phyloP scores from a whole-genome alignment of 2,888 invertebrate genomes.

The Hesperia comma region DNA sequence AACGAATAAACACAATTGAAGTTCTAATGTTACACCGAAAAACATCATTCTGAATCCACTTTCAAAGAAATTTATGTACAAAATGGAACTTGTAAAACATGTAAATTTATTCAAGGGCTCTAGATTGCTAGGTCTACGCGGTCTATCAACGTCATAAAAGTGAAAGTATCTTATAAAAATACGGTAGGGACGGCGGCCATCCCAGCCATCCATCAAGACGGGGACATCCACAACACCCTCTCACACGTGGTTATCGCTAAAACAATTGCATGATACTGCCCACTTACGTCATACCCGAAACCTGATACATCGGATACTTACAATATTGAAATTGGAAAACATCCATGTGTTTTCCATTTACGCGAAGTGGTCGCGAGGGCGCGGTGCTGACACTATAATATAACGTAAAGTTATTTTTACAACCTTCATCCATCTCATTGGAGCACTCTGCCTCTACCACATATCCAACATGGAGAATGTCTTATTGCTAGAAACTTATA shows the following conservation, averaged over 20 bases:
- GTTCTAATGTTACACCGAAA: too few species aligned
- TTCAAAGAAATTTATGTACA: neutral
- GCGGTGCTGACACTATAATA: neutral
- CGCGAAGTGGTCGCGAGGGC: neutral
- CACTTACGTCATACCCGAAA: constrained; percentile 17
- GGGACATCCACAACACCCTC: neutral
- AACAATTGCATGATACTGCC: constrained; percentile 20
- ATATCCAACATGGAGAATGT: too few species aligned
- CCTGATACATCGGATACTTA: constrained; percentile 28
- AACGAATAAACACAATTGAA: too few species aligned
- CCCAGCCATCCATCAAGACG: constrained; percentile 24
- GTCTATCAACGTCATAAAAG: too few species aligned
- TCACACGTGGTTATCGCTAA: constrained; percentile 12
- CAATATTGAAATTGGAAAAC: constrained; percentile 27
- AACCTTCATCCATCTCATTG: too few species aligned
- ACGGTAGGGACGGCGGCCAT: neutral
- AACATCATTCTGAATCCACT: too few species aligned
- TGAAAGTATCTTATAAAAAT: neutral
- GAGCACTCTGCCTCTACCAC: too few species aligned
- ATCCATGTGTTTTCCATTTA: constrained; percentile 10
- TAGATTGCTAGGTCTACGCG: constrained; percentile 1
- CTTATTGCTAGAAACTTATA: too few species aligned
- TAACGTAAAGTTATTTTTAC: too few species aligned
- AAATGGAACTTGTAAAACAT: neutral
- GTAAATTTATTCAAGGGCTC: neutral